phyloP scores from a whole-genome alignment of 2,797 vertebrate species.

The Paramormyrops hopkinsi region DNA sequence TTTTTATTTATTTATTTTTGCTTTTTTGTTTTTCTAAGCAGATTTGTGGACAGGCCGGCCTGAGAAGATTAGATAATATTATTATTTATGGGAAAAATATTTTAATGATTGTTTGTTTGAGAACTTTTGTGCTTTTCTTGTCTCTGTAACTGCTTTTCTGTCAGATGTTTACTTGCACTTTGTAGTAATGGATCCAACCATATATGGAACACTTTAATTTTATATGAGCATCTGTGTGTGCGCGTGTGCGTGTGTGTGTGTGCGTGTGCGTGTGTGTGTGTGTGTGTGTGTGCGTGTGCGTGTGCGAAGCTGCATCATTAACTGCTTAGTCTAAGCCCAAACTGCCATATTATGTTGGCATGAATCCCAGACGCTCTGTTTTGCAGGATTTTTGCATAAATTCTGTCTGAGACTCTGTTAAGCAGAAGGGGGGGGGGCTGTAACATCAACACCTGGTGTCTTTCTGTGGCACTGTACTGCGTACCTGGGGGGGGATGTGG shows the following conservation, averaged over 20 bases:
- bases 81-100: conserved; percentile 57
- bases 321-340: conserved; percentile 32
- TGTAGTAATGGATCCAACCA: conserved; percentile 52
- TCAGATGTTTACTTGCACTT: conserved; percentile 64
- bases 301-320: conserved; percentile 37
- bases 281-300: not conserved
- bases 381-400: conserved; percentile 18
- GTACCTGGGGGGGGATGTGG: not conserved
- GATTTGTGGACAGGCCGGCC: conserved; percentile 67
- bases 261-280: not conserved
- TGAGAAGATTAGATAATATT: conserved; percentile 51
- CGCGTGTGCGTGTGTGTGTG: not conserved
- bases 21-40: conserved; percentile 4
- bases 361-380: not conserved
- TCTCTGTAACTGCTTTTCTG: conserved; percentile 23
- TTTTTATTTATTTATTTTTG: conserved; percentile 28
- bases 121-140: conserved; percentile 17
- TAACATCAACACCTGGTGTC: not conserved
- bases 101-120: conserved; percentile 32
- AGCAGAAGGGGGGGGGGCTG: no score
- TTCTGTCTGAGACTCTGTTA: not conserved
- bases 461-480: not conserved
- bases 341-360: conserved; percentile 26
- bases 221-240: not conserved
- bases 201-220: conserved; percentile 44